Conservation (phyloP, 1,140 invertebrate genomes). For the Rhopalosiphum maidis region DNA sequence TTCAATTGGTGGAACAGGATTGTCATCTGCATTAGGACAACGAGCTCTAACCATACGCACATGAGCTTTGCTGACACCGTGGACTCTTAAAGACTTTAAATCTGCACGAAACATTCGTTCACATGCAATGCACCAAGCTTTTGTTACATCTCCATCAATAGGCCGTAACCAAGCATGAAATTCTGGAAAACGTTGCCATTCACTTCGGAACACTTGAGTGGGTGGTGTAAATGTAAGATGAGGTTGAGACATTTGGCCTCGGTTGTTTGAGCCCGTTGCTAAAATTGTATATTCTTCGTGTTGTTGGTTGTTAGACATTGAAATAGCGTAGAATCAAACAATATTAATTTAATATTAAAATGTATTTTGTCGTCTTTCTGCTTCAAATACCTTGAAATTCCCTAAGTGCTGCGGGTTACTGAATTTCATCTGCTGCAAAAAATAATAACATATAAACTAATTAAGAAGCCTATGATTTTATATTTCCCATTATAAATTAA, state of each 20-base stretch:
- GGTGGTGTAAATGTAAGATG: constrained; percentile 50
- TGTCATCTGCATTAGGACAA: constrained; percentile 56
- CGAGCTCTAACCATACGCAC: constrained; percentile 52
- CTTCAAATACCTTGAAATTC: constrained; percentile 31
- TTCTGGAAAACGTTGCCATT: constrained; percentile 60
- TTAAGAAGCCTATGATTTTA: constrained; percentile 51
- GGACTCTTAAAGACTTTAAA: constrained; percentile 59
- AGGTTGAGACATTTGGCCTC: constrained; percentile 48
- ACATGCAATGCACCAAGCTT: constrained; percentile 60
- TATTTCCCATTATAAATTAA: neutral
- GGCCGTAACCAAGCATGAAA: constrained; percentile 59
- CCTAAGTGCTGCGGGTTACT: constrained; percentile 49
- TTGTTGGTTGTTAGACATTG: constrained; percentile 54
- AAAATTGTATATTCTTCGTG: constrained; percentile 53
- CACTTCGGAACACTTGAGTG: constrained; percentile 47
- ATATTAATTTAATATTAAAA: constrained; percentile 10
- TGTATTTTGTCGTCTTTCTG: constrained; percentile 37
- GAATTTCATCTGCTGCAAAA: constrained; percentile 56
- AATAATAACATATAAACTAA: constrained; percentile 56
- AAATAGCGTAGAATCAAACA: constrained; percentile 44
- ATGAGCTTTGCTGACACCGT: constrained; percentile 59
- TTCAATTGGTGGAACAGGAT: constrained; percentile 53
- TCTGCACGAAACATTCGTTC: constrained; percentile 60
- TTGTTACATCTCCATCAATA: constrained; percentile 58
- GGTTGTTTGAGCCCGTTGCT: constrained; percentile 43